Percentiles rank a stretch among this genome's conserved stretches.
Conservation (phyloP, 2,888 invertebrate genomes). For the Nowickia ferox region DNA sequence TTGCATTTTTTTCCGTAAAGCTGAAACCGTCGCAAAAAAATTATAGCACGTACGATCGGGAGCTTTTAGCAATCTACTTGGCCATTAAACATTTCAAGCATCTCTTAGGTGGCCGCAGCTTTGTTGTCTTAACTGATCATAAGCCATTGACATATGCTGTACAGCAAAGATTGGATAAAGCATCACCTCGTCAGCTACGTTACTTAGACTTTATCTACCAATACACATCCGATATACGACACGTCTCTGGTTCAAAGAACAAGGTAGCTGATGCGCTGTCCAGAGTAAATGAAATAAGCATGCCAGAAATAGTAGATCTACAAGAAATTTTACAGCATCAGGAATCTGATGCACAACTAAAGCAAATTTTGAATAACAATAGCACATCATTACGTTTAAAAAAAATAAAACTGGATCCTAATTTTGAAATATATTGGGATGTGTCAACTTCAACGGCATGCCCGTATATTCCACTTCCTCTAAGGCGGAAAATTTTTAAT, state of each 20-base stretch:
- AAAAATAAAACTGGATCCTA: too few relatives aligned
- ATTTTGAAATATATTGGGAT: not conserved
- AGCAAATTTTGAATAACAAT: too few relatives aligned
- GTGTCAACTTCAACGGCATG: not conserved
- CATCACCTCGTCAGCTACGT: too few relatives aligned
- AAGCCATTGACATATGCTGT: conserved; percentile 36
- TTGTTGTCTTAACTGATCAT: conserved; percentile 36
- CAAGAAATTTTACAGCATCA: too few relatives aligned
- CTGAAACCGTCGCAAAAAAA: conserved; percentile 46
- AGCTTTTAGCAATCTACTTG: conserved; percentile 60
- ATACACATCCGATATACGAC: too few relatives aligned
- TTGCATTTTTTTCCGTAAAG: conserved; percentile 59
- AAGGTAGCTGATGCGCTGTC: too few relatives aligned
- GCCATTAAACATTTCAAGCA: conserved; percentile 38
- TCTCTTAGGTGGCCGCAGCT: conserved; percentile 17
- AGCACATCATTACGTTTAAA: too few relatives aligned
- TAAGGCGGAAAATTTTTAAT: conserved; percentile 16
- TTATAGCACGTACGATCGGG: conserved; percentile 67
- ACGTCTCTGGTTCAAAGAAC: too few relatives aligned
- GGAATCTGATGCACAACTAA: too few relatives aligned
- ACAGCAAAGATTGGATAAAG: conserved; percentile 21
- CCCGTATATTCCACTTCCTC: not conserved
- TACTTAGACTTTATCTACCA: too few relatives aligned
- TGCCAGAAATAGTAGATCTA: too few relatives aligned
- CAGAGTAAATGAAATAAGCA: too few relatives aligned